Evolutionary conservation across 2,113 vertebrate species (phyloP).

Genomic region (Nothocercus nigrocapillus): DNA sequence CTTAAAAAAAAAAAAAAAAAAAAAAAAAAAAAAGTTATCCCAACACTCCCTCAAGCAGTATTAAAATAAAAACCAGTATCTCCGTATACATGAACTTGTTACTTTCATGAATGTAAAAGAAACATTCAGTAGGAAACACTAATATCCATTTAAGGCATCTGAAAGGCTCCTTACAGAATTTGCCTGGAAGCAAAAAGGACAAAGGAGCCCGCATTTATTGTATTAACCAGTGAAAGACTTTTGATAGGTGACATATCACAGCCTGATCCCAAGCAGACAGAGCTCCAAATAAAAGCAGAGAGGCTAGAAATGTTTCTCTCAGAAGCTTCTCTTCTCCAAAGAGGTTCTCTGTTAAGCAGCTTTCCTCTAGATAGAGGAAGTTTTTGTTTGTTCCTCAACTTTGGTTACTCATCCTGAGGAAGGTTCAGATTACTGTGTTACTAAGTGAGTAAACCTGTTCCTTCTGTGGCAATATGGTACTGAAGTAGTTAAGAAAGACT

Average conservation of each 20-base stretch:
- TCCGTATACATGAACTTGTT: not conserved
- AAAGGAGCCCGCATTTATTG: not conserved
- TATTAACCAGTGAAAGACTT: not conserved
- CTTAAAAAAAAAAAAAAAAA: not conserved
- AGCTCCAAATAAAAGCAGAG: not conserved
- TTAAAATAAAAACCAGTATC: not conserved
- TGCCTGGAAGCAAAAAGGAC: not conserved
- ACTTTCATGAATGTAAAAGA: not conserved
- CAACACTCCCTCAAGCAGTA: not conserved
- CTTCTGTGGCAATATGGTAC: not conserved
- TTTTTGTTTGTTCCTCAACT: not conserved
- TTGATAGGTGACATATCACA: not conserved
- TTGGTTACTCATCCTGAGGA: not conserved
- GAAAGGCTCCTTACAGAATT: not conserved
- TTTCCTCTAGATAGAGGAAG: not conserved
- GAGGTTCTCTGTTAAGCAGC: not conserved
- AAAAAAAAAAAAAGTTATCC: not conserved
- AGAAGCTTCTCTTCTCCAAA: not conserved
- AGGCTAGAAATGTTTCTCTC: not conserved
- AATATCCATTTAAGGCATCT: accelerated
- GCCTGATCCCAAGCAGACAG: not conserved
- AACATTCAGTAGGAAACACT: not conserved
- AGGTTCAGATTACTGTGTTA: not conserved
- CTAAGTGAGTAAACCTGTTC: not conserved
- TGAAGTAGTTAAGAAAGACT: not conserved